phyloP scores from a whole-genome alignment of 2,797 vertebrate species.

The Enteromius anoplus region DNA sequence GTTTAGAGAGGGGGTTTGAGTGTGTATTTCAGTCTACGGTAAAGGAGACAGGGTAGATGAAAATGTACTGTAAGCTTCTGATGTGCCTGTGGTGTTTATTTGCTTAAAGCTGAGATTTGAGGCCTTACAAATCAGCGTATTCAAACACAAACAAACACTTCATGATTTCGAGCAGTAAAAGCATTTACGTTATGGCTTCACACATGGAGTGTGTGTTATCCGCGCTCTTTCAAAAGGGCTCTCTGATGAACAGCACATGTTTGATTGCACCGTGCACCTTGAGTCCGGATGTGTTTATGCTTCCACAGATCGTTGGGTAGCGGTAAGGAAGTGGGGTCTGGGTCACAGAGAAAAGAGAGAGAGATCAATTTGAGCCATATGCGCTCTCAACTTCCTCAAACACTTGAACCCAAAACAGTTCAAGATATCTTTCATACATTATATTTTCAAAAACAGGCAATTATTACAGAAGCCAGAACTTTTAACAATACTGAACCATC shows the following conservation, averaged over 20 bases:
- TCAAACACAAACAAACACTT: slow-evolving; percentile 53
- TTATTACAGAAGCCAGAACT: slow-evolving; percentile 18
- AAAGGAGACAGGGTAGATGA: slow-evolving; percentile 28
- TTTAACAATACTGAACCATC: not conserved
- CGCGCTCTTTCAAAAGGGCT: slow-evolving; percentile 52
- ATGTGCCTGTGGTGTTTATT: slow-evolving; percentile 42
- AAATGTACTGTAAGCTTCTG: slow-evolving; percentile 33
- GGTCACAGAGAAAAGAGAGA: slow-evolving; percentile 35
- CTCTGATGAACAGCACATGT: slow-evolving; percentile 66
- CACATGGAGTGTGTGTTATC: slow-evolving; percentile 17
- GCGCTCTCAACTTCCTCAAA: slow-evolving; percentile 23
- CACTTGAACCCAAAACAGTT: slow-evolving; percentile 49
- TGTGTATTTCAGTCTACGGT: slow-evolving; percentile 28
- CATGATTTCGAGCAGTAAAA: slow-evolving; percentile 15
- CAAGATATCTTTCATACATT: slow-evolving; percentile 9
- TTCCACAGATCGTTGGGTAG: slow-evolving; percentile 61
- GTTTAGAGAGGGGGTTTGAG: slow-evolving; percentile 62
- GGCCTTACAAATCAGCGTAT: slow-evolving; percentile 53
- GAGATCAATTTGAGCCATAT: slow-evolving; percentile 46
- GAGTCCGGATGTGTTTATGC: slow-evolving; percentile 64
- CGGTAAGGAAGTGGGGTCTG: slow-evolving; percentile 59
- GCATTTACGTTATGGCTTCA: not conserved
- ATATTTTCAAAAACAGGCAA: not conserved
- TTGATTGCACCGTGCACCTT: slow-evolving; percentile 56
- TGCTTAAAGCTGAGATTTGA: slow-evolving; percentile 31